phyloP scores from a whole-genome alignment of 2,888 invertebrate genomes.

The Peribatodes rhomboidaria region DNA sequence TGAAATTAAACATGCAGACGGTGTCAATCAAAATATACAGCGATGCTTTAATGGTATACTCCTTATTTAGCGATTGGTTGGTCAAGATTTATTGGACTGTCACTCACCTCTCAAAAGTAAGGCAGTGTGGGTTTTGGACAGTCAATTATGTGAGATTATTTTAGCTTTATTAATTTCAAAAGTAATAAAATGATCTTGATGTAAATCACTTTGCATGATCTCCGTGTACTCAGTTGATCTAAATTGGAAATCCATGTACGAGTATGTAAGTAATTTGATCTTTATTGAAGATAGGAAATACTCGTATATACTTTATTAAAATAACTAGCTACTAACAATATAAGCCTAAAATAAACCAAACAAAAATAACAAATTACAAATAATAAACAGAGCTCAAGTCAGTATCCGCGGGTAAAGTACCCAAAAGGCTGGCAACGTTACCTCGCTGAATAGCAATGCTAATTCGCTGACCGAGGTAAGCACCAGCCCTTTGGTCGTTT shows the following conservation, averaged over 20 bases:
- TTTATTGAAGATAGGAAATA: too few relatives aligned
- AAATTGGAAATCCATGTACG: neutral
- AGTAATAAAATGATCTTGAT: constrained; percentile 8
- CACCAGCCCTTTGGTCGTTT: too few relatives aligned
- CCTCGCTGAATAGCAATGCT: too few relatives aligned
- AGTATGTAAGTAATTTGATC: too few relatives aligned
- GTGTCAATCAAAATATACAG: constrained; percentile 43
- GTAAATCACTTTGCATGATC: neutral
- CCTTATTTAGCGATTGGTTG: constrained; percentile 32
- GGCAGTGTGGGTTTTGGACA: constrained; percentile 27
- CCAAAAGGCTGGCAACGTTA: too few relatives aligned
- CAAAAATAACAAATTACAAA: too few relatives aligned
- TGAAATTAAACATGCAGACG: constrained; percentile 48
- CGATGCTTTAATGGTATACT: constrained; percentile 41
- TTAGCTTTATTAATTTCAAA: constrained; percentile 35
- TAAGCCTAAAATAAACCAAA: too few relatives aligned
- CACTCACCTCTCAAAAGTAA: constrained; percentile 33
- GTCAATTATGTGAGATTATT: constrained; percentile 26
- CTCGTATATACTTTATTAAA: too few relatives aligned
- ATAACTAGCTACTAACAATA: too few relatives aligned
- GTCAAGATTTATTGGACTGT: constrained; percentile 25
- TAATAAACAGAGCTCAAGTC: too few relatives aligned
- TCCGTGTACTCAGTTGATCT: neutral
- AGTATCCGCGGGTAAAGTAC: too few relatives aligned
- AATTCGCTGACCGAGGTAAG: too few relatives aligned